These are phyloP conservation scores for Clarias gariepinus DNA, from an alignment of 2,113 vertebrate species.

Conservation along the genomic window DNA sequence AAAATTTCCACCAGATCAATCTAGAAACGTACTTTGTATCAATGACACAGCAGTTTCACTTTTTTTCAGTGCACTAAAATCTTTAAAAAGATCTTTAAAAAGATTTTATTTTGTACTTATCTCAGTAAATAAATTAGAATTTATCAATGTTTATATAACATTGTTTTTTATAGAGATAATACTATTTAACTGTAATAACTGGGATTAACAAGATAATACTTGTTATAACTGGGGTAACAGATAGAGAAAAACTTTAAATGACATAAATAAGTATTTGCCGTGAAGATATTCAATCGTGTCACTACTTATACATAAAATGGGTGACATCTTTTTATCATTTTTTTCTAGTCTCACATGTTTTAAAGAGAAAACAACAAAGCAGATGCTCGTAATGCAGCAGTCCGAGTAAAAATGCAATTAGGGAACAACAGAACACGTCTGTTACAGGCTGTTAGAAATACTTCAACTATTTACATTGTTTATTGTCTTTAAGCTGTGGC, in stretches of 20 bases:
- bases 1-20: too few relatives aligned
- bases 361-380: conserved; percentile 10
- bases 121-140: conserved; percentile 8
- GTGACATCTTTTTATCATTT: background rate
- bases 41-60: too few relatives aligned
- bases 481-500: background rate
- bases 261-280: conserved; percentile 8
- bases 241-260: background rate
- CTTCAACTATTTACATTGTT: background rate
- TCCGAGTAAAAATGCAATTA: conserved; percentile 10
- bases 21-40: too few relatives aligned
- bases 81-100: conserved; percentile 12
- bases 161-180: background rate
- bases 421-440: background rate
- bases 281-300: background rate
- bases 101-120: background rate
- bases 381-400: conserved; percentile 12
- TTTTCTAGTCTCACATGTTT: conserved; percentile 12
- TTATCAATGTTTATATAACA: background rate
- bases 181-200: background rate
- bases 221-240: background rate
- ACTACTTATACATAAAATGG: background rate
- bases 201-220: background rate
- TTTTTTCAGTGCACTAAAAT: too few relatives aligned
- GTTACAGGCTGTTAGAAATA: background rate